Base-by-base conservation (phyloP, 2,113 vertebrate genomes). In the Antechinus stuartii region DNA sequence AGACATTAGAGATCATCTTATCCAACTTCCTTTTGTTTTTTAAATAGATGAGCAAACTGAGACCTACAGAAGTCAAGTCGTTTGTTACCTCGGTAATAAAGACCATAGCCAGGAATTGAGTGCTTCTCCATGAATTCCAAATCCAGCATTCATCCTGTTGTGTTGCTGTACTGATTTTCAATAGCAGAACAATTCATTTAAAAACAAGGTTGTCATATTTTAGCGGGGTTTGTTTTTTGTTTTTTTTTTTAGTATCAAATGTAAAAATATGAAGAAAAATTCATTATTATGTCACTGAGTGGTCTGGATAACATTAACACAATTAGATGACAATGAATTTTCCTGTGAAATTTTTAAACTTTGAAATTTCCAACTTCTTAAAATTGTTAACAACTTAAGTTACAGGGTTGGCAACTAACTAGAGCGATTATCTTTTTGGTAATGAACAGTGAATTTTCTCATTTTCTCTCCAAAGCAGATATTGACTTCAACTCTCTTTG, bases 401-500 rank as follows among this genome's bases (percentile, higher is more conserved):
- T 76, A 16, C 1, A n/a, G 5, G 61, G 4, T 8, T 42, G 35
- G 6, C 14, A 84, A 19, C 35, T 22, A 22, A 84, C 14, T 35
- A n/a, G 68, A 84, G 19, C 0, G 2, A 35, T 93, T 16, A 94
- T 96, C 8, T 30, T 95, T 94, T 91, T 19, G 25, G 22, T 53
- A 95, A 76, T 11, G 55, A 25, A 24, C 2, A 19, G 30, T 57
- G 54, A 1, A 61, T 56, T 95, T 93, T 91, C 89, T 94, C 94
- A 61, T 56, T 95, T 93, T 76, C 89, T 94, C 94, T 27, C 57
- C 50, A 55, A 96, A 46, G 19, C 24, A 94, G 49, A 50, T 54
- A 8, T 12, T 50, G 26, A 90, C 54, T 90, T 90, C 35, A 53
- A 1, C 92, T 96, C 93, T 90, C 92, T 76, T 96, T 95, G 22